phyloP scores from a whole-genome alignment of 2,113 vertebrate genomes.

The Ptilonorhynchus violaceus region DNA sequence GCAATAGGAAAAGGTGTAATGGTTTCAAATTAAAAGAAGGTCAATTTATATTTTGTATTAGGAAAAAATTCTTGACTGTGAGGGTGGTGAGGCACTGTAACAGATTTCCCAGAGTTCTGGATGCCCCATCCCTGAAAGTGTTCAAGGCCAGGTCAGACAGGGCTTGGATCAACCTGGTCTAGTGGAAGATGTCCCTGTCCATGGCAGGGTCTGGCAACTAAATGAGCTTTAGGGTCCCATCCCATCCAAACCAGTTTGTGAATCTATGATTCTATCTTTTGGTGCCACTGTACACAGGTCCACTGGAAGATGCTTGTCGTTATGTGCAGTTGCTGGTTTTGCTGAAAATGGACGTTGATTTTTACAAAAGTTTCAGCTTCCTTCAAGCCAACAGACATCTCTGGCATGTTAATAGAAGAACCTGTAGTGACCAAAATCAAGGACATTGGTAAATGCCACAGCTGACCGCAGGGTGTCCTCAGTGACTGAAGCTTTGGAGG shows the following conservation, averaged over 20 bases:
- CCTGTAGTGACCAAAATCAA: neutral
- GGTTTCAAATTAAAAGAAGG: neutral
- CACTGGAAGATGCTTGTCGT: neutral
- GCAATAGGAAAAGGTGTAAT: neutral
- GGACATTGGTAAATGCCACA: neutral
- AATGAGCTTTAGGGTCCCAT: neutral
- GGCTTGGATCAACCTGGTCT: neutral
- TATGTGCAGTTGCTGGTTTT: neutral
- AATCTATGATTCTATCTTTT: neutral
- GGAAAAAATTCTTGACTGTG: neutral
- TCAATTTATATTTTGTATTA: neutral
- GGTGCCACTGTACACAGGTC: neutral
- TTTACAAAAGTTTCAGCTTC: neutral
- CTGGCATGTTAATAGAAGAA: neutral
- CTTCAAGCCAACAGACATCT: neutral
- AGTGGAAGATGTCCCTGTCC: neutral
- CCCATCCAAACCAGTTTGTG: neutral
- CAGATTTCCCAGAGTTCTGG: neutral
- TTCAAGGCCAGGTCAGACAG: neutral
- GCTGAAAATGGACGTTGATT: neutral
- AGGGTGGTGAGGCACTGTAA: neutral
- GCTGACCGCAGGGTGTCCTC: accelerated
- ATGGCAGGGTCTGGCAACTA: neutral
- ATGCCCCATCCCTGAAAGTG: neutral
- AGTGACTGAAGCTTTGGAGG: neutral